These are phyloP conservation scores for Trididemnum nubilum DNA, from an alignment of 23 tunicate genomes.

Conservation along the genomic window DNA sequence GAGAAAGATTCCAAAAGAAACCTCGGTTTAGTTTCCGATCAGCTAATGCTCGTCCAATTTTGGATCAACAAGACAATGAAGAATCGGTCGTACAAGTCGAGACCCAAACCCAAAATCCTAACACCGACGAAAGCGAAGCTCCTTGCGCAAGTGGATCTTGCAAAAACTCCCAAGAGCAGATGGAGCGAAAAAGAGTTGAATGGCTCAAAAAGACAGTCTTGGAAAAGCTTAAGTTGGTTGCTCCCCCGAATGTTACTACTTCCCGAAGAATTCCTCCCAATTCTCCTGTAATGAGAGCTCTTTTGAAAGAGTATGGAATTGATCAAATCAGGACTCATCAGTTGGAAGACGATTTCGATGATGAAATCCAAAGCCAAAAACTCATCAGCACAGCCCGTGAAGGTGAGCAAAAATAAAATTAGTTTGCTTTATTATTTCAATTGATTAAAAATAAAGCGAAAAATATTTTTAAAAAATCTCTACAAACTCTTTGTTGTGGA, in stretches of 20 bases:
- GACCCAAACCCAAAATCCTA: background rate
- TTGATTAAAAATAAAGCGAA: too few species aligned
- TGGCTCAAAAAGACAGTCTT: conserved; percentile 20
- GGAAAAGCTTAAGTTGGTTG: conserved; percentile 6
- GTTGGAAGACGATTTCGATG: conserved; percentile 10
- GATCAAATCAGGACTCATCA: background rate
- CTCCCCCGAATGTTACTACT: conserved; percentile 21
- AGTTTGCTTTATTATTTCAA: too few species aligned
- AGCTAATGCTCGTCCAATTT: background rate
- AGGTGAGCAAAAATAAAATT: conserved; percentile 13
- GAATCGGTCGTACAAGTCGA: background rate
- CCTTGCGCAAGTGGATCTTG: background rate
- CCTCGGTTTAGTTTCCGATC: background rate
- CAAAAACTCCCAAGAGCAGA: background rate
- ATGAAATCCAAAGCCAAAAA: conserved; percentile 22
- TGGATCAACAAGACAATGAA: background rate
- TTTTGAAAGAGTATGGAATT: conserved; percentile 23
- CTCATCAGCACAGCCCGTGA: conserved; percentile 11
- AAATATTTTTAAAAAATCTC: too few species aligned
- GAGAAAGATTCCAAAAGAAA: conserved; percentile 3
- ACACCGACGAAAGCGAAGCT: background rate
- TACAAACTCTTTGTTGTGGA: too few species aligned
- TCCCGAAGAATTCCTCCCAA: conserved; percentile 3
- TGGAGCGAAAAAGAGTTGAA: conserved; percentile 3
- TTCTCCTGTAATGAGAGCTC: conserved; percentile 30